Evolutionary conservation across 2,888 invertebrate genomes (phyloP).

Genomic region (Ernsta delagoae): DNA sequence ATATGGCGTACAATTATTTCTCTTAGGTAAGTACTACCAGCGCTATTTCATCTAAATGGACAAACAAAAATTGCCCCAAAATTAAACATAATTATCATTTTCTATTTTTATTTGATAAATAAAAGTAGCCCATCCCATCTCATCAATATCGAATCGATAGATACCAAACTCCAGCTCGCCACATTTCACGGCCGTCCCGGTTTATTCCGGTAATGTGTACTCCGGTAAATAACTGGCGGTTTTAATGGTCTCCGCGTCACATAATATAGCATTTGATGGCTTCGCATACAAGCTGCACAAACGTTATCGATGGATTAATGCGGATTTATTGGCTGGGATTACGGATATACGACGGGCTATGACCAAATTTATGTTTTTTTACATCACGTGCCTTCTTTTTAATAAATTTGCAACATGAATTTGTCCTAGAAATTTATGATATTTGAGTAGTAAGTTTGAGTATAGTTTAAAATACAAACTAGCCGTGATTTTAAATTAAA

Average conservation of each 20-base stretch:
- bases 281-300: conserved; percentile 32
- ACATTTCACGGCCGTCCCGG: conserved; percentile 20
- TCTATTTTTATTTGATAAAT: too few species aligned
- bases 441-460: neutral
- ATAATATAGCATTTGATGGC: conserved; percentile 38
- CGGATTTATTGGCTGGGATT: conserved; percentile 28
- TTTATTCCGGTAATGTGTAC: conserved; percentile 39
- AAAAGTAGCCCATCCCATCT: too few species aligned
- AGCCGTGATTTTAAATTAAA: too few species aligned
- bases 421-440: neutral
- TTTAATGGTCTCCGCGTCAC: conserved; percentile 34
- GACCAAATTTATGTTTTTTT: neutral
- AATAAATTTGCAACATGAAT: too few species aligned
- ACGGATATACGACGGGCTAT: conserved; percentile 1
- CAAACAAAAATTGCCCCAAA: too few species aligned
- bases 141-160: neutral
- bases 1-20: too few species aligned
- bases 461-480: neutral
- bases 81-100: too few species aligned
- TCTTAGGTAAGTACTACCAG: too few species aligned
- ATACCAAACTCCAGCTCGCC: neutral
- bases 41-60: too few species aligned
- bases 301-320: conserved; percentile 33
- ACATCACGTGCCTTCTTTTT: neutral
- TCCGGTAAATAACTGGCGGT: conserved; percentile 36